These are phyloP conservation scores for Rhopilema esculentum DNA, from an alignment of 30 jellyfish, hydroid and myxozoan genomes.

Conservation along the genomic window DNA sequence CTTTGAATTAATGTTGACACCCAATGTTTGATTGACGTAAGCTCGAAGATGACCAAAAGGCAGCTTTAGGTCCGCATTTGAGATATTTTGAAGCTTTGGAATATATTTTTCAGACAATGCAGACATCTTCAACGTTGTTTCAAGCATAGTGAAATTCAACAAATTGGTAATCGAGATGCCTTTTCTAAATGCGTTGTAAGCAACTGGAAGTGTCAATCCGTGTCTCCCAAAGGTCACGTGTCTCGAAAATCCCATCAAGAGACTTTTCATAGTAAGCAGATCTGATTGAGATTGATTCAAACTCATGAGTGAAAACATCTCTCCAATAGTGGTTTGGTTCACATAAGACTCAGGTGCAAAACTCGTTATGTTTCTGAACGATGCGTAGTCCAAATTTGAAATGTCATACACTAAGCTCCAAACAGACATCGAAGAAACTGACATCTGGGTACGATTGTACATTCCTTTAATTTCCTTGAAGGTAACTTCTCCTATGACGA, in stretches of 20 bases:
- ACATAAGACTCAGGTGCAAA: not conserved
- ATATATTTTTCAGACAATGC: not conserved
- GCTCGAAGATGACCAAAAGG: not conserved
- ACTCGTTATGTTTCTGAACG: not conserved
- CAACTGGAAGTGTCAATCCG: not conserved
- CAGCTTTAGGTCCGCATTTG: not conserved
- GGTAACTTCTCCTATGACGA: not conserved
- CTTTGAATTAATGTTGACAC: not conserved
- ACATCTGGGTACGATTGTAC: not conserved
- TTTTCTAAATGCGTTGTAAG: not conserved
- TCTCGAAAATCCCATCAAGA: not conserved
- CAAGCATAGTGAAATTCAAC: not conserved
- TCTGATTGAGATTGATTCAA: not conserved
- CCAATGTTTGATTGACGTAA: not conserved
- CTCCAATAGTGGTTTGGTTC: not conserved
- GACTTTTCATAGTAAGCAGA: not conserved
- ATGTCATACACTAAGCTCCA: not conserved
- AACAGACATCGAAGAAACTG: not conserved
- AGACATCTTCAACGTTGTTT: not conserved
- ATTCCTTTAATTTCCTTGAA: not conserved
- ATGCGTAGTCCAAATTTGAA: not conserved
- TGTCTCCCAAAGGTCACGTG: not conserved
- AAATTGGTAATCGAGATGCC: slow-evolving; percentile 19
- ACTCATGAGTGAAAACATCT: not conserved
- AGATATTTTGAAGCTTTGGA: not conserved